phyloP scores from a whole-genome alignment of 2,888 invertebrate species.

The Macropis europaea region DNA sequence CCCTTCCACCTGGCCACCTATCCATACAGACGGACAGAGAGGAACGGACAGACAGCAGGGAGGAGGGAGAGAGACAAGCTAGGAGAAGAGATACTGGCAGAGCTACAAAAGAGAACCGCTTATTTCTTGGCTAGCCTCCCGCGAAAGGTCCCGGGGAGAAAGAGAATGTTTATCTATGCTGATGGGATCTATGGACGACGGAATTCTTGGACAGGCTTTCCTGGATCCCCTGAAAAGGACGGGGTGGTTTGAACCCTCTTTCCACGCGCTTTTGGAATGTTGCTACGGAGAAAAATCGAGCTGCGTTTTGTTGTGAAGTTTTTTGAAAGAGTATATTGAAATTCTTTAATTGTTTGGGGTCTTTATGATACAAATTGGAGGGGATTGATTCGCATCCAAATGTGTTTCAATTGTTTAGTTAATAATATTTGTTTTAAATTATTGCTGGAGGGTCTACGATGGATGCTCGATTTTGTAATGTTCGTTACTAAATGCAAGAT shows the following conservation, averaged over 20 bases:
- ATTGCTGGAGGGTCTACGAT: no score
- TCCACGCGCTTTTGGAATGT: neutral
- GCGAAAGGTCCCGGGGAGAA: slow-evolving; percentile 54
- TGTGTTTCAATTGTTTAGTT: no score
- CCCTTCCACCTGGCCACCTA: slow-evolving; percentile 13
- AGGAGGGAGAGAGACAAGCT: slow-evolving; percentile 1
- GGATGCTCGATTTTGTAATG: no score
- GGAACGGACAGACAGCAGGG: neutral
- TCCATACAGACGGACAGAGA: neutral
- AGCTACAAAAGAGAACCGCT: slow-evolving; percentile 56
- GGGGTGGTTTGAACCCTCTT: neutral
- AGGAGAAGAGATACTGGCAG: slow-evolving; percentile 28
- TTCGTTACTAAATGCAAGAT: no score
- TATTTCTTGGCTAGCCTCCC: slow-evolving; percentile 47
- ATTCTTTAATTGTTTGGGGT: no score
- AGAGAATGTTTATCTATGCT: slow-evolving; percentile 63
- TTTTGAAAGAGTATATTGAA: no score
- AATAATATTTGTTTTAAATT: no score
- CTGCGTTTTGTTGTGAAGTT: no score
- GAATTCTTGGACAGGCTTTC: slow-evolving; percentile 33
- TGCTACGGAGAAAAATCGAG: neutral
- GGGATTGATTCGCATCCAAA: no score
- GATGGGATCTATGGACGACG: slow-evolving; percentile 60
- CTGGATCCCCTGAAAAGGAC: slow-evolving; percentile 9
- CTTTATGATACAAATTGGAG: no score